Evolutionary conservation across 2,797 vertebrate genomes (phyloP).

Genomic region (Spinus olivaceus): DNA sequence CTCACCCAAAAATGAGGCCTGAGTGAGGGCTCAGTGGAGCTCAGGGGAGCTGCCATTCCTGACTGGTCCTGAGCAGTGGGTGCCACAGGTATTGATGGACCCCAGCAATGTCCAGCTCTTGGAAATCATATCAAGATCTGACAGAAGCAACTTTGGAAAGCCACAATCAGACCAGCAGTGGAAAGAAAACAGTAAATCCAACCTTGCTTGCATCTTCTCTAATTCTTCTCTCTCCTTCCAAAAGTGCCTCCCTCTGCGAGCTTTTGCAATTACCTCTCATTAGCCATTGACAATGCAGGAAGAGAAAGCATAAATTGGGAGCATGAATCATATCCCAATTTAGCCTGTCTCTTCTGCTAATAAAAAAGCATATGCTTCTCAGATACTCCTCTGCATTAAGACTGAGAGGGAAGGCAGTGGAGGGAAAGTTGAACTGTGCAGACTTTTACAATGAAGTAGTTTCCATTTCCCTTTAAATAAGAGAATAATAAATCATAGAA

Average conservation of each 20-base stretch:
- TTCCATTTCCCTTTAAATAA: not conserved
- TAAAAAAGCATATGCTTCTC: not conserved
- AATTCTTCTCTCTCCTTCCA: not conserved
- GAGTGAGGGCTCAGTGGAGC: not conserved
- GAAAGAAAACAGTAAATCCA: not conserved
- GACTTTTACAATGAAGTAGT: not conserved
- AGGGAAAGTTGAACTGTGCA: not conserved
- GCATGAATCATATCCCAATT: constrained; percentile 46
- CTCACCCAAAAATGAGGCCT: fast-evolving
- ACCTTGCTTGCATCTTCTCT: not conserved
- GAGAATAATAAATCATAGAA: not conserved
- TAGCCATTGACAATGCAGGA: constrained; percentile 36
- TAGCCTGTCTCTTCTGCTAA: constrained; percentile 22
- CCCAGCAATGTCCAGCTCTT: not conserved
- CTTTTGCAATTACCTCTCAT: constrained; percentile 38
- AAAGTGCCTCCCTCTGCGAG: not conserved
- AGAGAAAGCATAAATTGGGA: constrained; percentile 36
- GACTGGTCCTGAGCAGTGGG: not conserved
- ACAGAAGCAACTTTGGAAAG: not conserved
- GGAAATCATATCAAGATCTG: not conserved
- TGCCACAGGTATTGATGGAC: not conserved
- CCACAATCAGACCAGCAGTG: not conserved
- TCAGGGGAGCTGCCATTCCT: not conserved
- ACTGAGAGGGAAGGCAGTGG: not conserved
- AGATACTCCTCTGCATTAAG: not conserved